Evolutionary conservation across 2,113 vertebrate genomes (phyloP).

Genomic region (Oncorhynchus keta): DNA sequence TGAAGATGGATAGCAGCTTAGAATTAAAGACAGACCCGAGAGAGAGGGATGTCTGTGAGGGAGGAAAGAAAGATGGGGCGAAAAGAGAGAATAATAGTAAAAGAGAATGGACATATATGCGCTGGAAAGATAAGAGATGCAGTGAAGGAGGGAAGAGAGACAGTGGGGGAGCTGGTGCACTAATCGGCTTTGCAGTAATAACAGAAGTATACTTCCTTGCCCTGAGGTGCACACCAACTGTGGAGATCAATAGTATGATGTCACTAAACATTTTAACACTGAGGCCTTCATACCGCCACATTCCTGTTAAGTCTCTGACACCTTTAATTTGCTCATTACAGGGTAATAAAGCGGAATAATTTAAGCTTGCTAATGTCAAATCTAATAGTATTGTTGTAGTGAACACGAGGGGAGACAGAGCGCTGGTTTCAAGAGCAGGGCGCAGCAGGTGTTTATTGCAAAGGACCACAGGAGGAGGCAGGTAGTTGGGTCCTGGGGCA

Average conservation of each 20-base stretch:
- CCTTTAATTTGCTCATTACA: no score
- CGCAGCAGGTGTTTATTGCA: no score
- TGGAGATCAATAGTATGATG: neutral
- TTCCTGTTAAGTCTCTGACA: no score
- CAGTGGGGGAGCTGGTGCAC: neutral
- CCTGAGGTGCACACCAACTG: neutral
- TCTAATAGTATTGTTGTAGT: no score
- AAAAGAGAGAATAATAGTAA: neutral
- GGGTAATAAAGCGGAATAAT: no score
- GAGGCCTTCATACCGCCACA: neutral
- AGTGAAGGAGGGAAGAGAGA: neutral
- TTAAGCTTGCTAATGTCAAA: no score
- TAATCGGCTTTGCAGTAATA: neutral
- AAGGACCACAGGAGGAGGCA: no score
- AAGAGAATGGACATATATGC: neutral
- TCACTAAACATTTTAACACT: neutral
- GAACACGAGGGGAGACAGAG: no score
- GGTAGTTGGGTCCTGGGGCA: no score
- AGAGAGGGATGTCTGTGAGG: neutral
- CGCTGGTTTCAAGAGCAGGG: no score
- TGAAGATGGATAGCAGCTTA: neutral
- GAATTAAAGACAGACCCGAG: neutral
- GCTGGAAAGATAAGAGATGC: neutral
- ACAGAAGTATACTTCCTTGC: neutral
- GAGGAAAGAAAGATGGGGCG: neutral